Evolutionary conservation across 2,888 invertebrate genomes (phyloP), one percentile per base, ranked within the genome.

Genomic region (Thelaira solivaga): DNA sequence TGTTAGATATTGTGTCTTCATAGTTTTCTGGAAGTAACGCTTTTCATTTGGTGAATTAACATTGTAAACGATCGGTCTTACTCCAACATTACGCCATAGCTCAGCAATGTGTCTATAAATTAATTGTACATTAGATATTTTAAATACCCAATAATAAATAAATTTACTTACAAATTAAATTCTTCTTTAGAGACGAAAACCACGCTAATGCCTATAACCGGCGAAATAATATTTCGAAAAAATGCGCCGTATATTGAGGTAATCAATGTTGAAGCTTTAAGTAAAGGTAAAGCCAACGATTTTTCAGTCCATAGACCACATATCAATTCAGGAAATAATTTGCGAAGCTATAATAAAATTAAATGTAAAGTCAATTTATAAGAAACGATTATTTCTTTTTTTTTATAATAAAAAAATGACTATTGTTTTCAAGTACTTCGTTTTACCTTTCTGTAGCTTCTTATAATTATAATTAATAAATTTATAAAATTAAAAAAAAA

Each of bases 11-110:
- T 89, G 89, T 24, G 88, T 88, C 82, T 89, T 89, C 86, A 89
- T 88, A 4, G 88, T 87, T 80, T 88, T 88, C 81, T 89, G 89
- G 82, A 89, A 89, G 81, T 89, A 89, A 20, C 89, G 88, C 80
- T 89, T 89, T 82, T 89, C 89, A 82, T 89, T 89, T 55, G 89
- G 89, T 62, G 88, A 89, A 83, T 89, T 89, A 2, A 89, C 88
- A 82, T 87, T 88, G 68, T 89, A 89, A 10, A 89, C 89, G 65
- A 89, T 87, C 49, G 89, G 89, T 62, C 88, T 87, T 5, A 89
- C 89, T 62, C 88, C 89, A 53, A 88, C 88, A 82, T 89, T 88
- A 51, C 89, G 86, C 89, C 89, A 89, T 16, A 89, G 76, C 76
- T 89, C 88, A 29, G 88, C 87, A 71, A 89, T 88, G 77, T 89